Percentiles rank a stretch among this genome's conserved stretches.
Evolutionary conservation across 2,797 vertebrate genomes (phyloP).

Genomic region (Atherinosoma microstoma): DNA sequence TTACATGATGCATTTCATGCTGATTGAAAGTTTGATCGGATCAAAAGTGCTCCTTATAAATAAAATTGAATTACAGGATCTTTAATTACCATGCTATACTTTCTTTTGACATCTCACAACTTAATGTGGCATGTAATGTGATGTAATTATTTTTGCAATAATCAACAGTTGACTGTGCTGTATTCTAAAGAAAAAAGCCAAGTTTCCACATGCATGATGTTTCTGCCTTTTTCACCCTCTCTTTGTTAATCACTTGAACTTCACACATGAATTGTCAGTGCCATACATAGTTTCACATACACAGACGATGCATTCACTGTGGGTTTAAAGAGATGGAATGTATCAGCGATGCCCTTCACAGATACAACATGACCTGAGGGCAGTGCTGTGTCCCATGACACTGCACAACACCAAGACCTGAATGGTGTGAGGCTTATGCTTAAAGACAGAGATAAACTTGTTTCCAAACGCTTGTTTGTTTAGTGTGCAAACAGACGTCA

Average conservation of each 20-base stretch:
- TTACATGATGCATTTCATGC: no score
- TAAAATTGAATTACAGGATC: not conserved
- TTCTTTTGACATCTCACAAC: not conserved
- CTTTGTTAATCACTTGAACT: conserved; percentile 29
- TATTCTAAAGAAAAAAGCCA: not conserved
- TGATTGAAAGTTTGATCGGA: no score
- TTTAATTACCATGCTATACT: not conserved
- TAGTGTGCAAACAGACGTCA: conserved; percentile 35
- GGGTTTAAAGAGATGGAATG: conserved; percentile 70
- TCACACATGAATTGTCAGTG: conserved; percentile 43
- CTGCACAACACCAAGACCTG: conserved; percentile 70
- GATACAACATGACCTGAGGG: conserved; percentile 69
- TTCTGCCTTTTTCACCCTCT: conserved; percentile 2
- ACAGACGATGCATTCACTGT: conserved; percentile 61
- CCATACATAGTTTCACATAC: conserved; percentile 17
- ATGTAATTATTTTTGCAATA: not conserved
- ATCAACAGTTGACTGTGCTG: not conserved
- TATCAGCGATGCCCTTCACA: conserved; percentile 70
- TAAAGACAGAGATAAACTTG: conserved; percentile 62
- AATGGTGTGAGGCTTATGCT: conserved; percentile 67
- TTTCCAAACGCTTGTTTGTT: conserved; percentile 68
- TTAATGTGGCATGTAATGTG: not conserved
- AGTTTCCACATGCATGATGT: conserved; percentile 1
- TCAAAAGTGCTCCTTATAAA: no score
- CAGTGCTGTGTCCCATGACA: conserved; percentile 70